Conservation (phyloP, 2,797 vertebrate genomes). For the Miichthys miiuy region DNA sequence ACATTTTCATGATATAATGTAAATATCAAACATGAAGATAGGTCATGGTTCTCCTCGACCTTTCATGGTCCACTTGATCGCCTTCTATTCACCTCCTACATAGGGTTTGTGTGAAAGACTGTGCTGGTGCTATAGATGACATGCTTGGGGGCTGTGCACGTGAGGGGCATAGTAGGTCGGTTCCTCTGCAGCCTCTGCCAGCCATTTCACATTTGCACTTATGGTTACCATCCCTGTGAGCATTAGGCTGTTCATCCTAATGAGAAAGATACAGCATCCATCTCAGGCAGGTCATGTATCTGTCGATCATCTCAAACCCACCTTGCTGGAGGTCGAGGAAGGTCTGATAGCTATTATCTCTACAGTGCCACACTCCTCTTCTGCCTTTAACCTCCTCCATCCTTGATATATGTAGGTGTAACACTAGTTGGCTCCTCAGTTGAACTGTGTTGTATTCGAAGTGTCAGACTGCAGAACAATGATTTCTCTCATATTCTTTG, state of each 20-base stretch:
- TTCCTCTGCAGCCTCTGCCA: background rate
- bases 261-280: slow-evolving; percentile 20
- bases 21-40: slow-evolving; percentile 12
- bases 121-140: background rate
- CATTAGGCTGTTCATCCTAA: slow-evolving; percentile 3
- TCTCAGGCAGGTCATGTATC: slow-evolving; percentile 13
- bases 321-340: slow-evolving; percentile 24
- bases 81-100: background rate
- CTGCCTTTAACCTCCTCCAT: slow-evolving; percentile 30
- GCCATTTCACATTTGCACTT: slow-evolving; percentile 21
- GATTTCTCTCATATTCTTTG: background rate
- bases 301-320: slow-evolving; percentile 29
- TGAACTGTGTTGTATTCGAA: slow-evolving; percentile 4
- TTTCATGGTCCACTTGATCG: slow-evolving; percentile 21
- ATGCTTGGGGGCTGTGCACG: background rate
- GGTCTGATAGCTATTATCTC: slow-evolving; percentile 24
- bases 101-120: background rate
- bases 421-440: background rate
- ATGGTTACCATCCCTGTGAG: background rate
- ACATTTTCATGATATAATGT: background rate
- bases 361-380: background rate
- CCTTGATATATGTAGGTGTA: slow-evolving; percentile 11
- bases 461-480: background rate
- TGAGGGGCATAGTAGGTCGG: background rate
- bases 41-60: slow-evolving; percentile 5